Evolutionary conservation across 2,888 invertebrate genomes (phyloP), one percentile per base, ranked within the genome.

Genomic region (Xestia rhomboidea): DNA sequence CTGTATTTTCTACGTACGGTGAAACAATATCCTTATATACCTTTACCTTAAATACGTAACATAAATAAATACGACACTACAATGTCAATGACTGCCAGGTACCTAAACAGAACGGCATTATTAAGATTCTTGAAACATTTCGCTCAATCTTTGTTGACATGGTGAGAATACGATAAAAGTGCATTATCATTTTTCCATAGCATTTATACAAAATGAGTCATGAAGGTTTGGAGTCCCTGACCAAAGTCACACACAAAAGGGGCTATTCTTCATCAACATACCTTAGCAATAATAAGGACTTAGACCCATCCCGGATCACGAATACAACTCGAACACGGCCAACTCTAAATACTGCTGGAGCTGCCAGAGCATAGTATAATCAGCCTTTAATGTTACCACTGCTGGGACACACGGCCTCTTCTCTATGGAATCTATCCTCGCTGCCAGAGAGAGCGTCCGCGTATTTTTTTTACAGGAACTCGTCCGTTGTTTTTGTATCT

Each of bases 21-120:
- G 54, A 34, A 38, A 30, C 5, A 38, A 60, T 69, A 67, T 70
- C 67, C 70, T 78, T 69, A 70, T 38, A 24, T 68, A 71, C 57
- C 70, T 51, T 69, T 41, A 30, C n/a, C 46, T 60, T 54, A 24
- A 2, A 0, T 68, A 64, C 54, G 49, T 73, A 81, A 73, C n/a
- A 7, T 38, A 5, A 34, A 34, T 34, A 34, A 34, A 62, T 15
- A 54, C 24, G 60, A 71, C 34, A 46, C 13, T 8, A 5, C 68
- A 68, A 71, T 60, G 84, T 79, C 85, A 85, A 74, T 79, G 82
- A 82, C 83, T 85, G 74, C 38, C 38, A 76, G 24, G 24, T 57
- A 63, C 27, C 34, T 62, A 54, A 60, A 51, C 68, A 67, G 71
- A 85, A 76, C 73, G 70, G 68, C 82, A 30, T 11, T 8, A 44